Evolutionary conservation across 1,140 invertebrate genomes (phyloP), one percentile per base, ranked within the genome.

Genomic region (Tribolium madens): DNA sequence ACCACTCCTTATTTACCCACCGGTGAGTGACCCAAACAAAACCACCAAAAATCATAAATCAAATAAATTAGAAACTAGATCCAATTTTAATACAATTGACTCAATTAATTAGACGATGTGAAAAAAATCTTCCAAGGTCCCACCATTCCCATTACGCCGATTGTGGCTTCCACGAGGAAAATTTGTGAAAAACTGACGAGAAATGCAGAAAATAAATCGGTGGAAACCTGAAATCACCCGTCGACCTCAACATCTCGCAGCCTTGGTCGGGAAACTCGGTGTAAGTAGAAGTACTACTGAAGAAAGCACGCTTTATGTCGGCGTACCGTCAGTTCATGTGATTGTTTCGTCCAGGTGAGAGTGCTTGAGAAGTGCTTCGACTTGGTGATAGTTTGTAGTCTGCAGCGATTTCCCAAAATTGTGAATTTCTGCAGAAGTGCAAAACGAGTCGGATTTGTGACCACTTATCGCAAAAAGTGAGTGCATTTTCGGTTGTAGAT

Each of bases 331-430:
- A 64, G 57, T 64, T 64, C 17, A 33, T 64, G 57, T 5, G 57
- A 64, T 64, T 64, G 57, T 64, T 64, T 64, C 57, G 57, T 12
- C 57, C 57, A 64, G 26, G 57, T 64, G 57, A 64, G 57, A 64
- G 57, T 64, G 53, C 53, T 60, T 9, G 18, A 60, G n/a, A 2
- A 9, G 15, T 18, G 57, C 26, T 64, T 64, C 17, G 52, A 21
- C 52, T n/a, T 42, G 36, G 52, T 57, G 57, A 33, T 33, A 64
- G 57, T 64, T 64, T 64, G 57, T 64, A 64, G 26, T 64, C 57
- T 64, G 26, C 57, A 64, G 57, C 21, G 57, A 12, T 31, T 13
- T 12, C 7, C 1, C 1, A 21, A 57, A 14, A 57, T 15, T 50
- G 48, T 14, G 48, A 50, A 50, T 50, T 50, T 50, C 15, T 50